Evolutionary conservation across 2,113 vertebrate species (phyloP).

Genomic region (Neofelis nebulosa): DNA sequence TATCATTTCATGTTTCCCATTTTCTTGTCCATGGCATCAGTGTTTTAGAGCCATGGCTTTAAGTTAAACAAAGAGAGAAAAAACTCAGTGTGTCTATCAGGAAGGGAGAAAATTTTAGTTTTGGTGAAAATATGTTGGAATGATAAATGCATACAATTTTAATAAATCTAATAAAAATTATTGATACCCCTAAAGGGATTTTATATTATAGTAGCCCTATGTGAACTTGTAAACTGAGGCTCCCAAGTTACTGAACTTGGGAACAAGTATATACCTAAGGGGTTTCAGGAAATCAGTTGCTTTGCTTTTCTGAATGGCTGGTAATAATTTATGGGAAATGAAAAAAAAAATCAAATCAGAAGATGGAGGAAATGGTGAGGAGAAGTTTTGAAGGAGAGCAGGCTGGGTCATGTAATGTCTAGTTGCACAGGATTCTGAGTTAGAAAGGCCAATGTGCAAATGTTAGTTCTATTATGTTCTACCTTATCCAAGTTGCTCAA

Average conservation of each 20-base stretch:
- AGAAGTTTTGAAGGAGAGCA: background rate
- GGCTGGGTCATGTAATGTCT: accelerated
- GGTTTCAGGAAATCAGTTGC: background rate
- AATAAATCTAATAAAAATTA: background rate
- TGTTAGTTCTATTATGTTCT: background rate
- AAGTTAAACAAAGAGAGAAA: background rate
- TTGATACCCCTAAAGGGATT: background rate
- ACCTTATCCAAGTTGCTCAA: background rate
- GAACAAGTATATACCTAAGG: background rate
- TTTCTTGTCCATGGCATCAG: background rate
- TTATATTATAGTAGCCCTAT: background rate
- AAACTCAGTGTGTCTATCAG: background rate
- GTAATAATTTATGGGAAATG: background rate
- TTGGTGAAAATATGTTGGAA: background rate
- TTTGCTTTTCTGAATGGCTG: background rate
- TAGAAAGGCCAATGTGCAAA: background rate
- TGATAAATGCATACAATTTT: background rate
- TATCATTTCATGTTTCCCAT: background rate
- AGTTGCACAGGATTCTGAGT: background rate
- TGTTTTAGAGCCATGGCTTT: background rate
- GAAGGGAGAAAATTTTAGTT: background rate
- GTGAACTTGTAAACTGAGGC: background rate
- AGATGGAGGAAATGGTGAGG: background rate
- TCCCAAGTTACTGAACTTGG: background rate
- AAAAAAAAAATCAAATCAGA: background rate